A percentile compares a stretch with the other conserved stretches of the same genome.
These are phyloP conservation scores for Mycetomoellerius zeteki DNA, from an alignment of 1,140 invertebrate species.

Conservation along the genomic window DNA sequence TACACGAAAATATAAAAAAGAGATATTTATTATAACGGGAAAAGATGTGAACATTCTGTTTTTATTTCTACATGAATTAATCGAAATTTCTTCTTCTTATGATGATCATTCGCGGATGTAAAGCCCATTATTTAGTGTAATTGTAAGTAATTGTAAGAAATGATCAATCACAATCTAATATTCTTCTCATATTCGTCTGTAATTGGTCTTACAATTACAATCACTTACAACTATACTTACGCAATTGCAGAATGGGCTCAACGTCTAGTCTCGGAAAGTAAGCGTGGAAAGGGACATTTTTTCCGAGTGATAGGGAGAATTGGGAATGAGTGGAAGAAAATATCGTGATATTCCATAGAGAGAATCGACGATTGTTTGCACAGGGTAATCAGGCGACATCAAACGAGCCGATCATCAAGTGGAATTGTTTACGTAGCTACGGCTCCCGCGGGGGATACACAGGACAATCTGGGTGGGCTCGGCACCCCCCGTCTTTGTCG, in stretches of 20 bases:
- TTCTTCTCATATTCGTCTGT: no score
- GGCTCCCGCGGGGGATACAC: conserved; percentile 66
- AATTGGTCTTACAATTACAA: no score
- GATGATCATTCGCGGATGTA: no score
- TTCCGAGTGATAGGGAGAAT: conserved; percentile 5
- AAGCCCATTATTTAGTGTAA: no score
- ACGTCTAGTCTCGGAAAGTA: neutral
- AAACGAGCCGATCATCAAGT: conserved; percentile 87
- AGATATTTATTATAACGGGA: neutral
- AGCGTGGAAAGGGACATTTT: conserved; percentile 24
- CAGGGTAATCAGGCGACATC: conserved; percentile 87
- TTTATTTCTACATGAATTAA: neutral
- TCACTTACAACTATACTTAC: no score
- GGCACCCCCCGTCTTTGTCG: conserved; percentile 82
- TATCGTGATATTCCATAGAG: conserved; percentile 75
- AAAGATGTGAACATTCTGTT: neutral
- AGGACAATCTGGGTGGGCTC: conserved; percentile 71
- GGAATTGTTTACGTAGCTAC: conserved; percentile 85
- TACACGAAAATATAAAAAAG: neutral
- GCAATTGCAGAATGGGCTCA: neutral
- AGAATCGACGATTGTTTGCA: conserved; percentile 86
- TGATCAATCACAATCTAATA: no score
- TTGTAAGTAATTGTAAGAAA: no score
- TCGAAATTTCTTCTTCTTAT: neutral
- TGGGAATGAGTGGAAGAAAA: conserved; percentile 46